Evolutionary conservation across 2,113 vertebrate species (phyloP), one percentile per base, ranked within the genome.

Genomic region (Columba livia): DNA sequence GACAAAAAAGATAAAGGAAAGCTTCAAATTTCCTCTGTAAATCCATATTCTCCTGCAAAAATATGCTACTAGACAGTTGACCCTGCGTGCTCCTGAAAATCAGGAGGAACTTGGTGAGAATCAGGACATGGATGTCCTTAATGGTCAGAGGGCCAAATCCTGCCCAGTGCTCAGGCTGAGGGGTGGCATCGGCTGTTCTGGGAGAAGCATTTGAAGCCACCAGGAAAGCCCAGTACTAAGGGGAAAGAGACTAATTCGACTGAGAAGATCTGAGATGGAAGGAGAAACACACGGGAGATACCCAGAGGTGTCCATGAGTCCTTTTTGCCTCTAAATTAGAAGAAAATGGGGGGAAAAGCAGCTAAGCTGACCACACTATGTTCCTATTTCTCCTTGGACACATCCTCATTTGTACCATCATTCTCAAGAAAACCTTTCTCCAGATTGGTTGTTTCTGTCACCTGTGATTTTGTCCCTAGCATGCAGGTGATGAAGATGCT

Each of bases 71-170:
- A 61, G 70, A 2, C 10, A 10, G n/a, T 29, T 31, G 42, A 29
- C 12, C 17, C 42, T 1, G 1, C 0, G 0, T 15, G 54, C 50
- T 86, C 20, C 61, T 1, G 0, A 9, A 18, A 42, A 61, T 19
- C 24, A 15, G 57, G 51, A 40, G 48, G 1, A 3, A 2, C 1
- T 0, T 2, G 12, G 42, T 11, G n/a, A n/a, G 16, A 53, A 29
- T 25, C 72, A 8, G 48, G 25, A 12, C 16, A 1, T 2, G n/a
- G 79, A 26, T 26, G 53, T 36, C 34, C 62, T 56, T 2, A 23
- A 44, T 1, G 38, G 31, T 28, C 12, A 36, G 28, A 56, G 31
- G 25, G 79, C 18, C 56, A 51, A 54, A 51, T 31, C 60, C 65
- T 82, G 61, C 56, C 40, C 16, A 0, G 2, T 0, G 71, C 47